A percentile compares a stretch with the other conserved stretches of the same genome.
Conservation (phyloP, 1,140 invertebrate genomes). For the Mya arenaria region DNA sequence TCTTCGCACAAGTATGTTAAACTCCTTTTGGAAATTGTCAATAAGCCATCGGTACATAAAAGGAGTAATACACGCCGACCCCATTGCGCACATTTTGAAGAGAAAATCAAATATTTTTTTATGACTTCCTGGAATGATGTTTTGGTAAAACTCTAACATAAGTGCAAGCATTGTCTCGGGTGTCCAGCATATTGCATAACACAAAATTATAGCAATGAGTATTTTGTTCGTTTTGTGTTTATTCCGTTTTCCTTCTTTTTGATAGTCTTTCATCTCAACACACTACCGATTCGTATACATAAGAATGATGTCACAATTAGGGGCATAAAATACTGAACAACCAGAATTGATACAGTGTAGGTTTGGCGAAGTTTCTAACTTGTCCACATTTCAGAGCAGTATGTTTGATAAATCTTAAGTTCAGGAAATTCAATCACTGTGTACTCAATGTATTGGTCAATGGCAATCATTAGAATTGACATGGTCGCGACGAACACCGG, state of each 20-base stretch:
- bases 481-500: conserved; percentile 87
- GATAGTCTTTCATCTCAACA: conserved; percentile 70
- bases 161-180: conserved; percentile 78
- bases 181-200: conserved; percentile 92
- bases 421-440: conserved; percentile 59
- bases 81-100: conserved; percentile 84
- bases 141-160: conserved; percentile 71
- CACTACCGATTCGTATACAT: conserved; percentile 74
- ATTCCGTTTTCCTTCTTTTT: conserved; percentile 80
- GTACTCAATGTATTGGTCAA: conserved; percentile 84
- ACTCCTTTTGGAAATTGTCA: conserved; percentile 81
- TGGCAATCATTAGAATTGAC: conserved; percentile 87
- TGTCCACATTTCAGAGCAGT: conserved; percentile 77
- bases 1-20: conserved; percentile 65
- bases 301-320: conserved; percentile 71
- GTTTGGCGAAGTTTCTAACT: conserved; percentile 51
- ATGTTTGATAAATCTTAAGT: conserved; percentile 61
- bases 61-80: conserved; percentile 92
- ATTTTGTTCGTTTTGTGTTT: conserved; percentile 91
- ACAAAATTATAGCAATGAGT: conserved; percentile 96
- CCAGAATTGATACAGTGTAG: conserved; percentile 74
- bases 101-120: conserved; percentile 75
- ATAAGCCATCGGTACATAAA: conserved; percentile 88
- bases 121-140: conserved; percentile 65
- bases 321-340: conserved; percentile 77